Base-by-base conservation (phyloP, 2,888 invertebrate species). In the Dryobota labecula region DNA sequence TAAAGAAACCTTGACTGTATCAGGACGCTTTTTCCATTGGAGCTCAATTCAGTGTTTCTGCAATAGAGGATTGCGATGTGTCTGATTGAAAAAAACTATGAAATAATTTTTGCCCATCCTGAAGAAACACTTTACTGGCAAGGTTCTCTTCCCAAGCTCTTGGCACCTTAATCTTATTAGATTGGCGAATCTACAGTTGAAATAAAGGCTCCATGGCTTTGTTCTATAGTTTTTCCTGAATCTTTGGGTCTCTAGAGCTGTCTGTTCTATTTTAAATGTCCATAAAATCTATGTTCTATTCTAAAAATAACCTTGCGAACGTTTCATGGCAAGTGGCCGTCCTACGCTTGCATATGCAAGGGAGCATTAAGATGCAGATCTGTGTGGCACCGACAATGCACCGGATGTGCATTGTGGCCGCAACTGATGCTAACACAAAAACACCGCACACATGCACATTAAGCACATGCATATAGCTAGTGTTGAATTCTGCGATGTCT, bases 351-450 rank as follows among this genome's bases (percentile, higher is more conserved):
- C 77, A 79, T 81, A 83, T 81, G 84, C 84, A 72, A 82, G 76
- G 78, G 70, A 86, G 86, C 88, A 86, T 90, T 88, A 90, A 92
- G 91, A 93, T 92, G 90, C 87, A 89, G 87, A 91, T 91, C 91
- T 88, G 82, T 82, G 78, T 76, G 77, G 75, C 69, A 70, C 80
- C 84, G 78, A 84, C 84, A 83, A 86, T 87, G 81, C 82, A 69
- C 86, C 89, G 90, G 90, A 90, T 86, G 87, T 80, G 80, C 88
- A 86, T 86, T 87, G 88, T 88, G 66, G 77, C 73, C 68, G 73
- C 82, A 67, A 82, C 84, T 79, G 70, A 74, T 72, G 79, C 73
- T 71, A 73, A 78, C 82, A 84, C 76, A 72, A 69, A 81, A 75
- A 78, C 78, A 75, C 36, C 20, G 47, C 71, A 80, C 78, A 81